These are phyloP conservation scores for Bergia sp. DNA, from an alignment of 92 coral and sea anemone genomes.

Conservation along the genomic window DNA sequence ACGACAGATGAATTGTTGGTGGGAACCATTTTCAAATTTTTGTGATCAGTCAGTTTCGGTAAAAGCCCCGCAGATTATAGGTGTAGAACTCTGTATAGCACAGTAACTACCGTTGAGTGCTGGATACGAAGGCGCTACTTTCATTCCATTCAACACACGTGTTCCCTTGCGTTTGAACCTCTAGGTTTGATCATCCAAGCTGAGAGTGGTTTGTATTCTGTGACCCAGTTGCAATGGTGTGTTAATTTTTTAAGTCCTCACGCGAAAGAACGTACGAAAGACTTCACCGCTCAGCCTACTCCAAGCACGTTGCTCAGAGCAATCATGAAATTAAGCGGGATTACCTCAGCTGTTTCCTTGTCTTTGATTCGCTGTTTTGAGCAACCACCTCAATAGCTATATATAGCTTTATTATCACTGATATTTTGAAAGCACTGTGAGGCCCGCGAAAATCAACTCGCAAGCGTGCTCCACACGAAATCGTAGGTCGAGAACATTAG, in stretches of 20 bases:
- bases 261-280: background rate
- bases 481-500: background rate
- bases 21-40: background rate
- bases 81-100: background rate
- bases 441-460: background rate
- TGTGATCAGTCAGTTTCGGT: background rate
- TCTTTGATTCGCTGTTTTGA: conserved; percentile 3
- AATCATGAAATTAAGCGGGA: conserved; percentile 12
- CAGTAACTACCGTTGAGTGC: background rate
- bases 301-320: background rate
- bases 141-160: background rate
- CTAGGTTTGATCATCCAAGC: background rate
- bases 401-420: background rate
- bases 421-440: background rate
- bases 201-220: background rate
- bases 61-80: background rate
- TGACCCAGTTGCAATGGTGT: background rate
- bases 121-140: background rate
- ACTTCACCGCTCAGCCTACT: background rate
- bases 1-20: conserved; percentile 3
- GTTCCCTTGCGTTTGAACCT: background rate
- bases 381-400: background rate
- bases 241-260: no score
- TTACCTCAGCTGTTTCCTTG: conserved; percentile 1
- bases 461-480: background rate